Base-by-base conservation (phyloP, 1,140 invertebrate genomes). In the Melipona quadrifasciata region DNA sequence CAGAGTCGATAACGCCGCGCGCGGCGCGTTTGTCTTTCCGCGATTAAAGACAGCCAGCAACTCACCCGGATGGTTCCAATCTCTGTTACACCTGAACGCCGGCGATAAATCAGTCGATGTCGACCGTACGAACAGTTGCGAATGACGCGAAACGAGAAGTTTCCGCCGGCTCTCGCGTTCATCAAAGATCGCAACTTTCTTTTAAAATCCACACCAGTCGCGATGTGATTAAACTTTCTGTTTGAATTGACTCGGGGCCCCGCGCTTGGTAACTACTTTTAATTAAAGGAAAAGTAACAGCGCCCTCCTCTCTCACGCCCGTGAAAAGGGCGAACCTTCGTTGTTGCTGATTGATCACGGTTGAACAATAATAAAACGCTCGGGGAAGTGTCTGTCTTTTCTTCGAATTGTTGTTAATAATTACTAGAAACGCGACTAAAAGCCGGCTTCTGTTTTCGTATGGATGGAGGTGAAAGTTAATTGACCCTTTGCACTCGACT, bases 181-280 rank as follows among this genome's bases (percentile, higher is more conserved):
- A 82, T 74, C 71, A 65, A 61, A 67, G 58, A 75, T 82, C 31
- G 39, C 61, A 75, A 82, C 80, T 82, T 75, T 65, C 58, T 67
- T 67, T 65, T 51, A 39, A 47, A 24, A 57, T 67, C 72, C 47
- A 65, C 57, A 39, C 12, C 8, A 6, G 61, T 57, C 72, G 72
- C 21, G 8, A 76, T 76, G 72, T 68, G 80, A 82, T 82, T 82
- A 82, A 75, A 82, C 21, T 76, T 82, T 82, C 61, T 76, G 72
- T 82, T 82, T 82, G 51, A 82, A 82, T 65, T 82, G 72, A 82
- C 58, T 47, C 12, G 17, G 31, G 4, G 39, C 39, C 39, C 47
- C 21, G 70, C 31, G 47, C 58, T 27, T n/a, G 80, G 71, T 53
- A 74, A 34, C 80, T 53, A 75, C 47, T 65, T 82, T 82, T 82